Percentiles rank a stretch among this genome's conserved stretches.
Conservation (phyloP, 2,797 vertebrate species). For the Rhinophrynus dorsalis region DNA sequence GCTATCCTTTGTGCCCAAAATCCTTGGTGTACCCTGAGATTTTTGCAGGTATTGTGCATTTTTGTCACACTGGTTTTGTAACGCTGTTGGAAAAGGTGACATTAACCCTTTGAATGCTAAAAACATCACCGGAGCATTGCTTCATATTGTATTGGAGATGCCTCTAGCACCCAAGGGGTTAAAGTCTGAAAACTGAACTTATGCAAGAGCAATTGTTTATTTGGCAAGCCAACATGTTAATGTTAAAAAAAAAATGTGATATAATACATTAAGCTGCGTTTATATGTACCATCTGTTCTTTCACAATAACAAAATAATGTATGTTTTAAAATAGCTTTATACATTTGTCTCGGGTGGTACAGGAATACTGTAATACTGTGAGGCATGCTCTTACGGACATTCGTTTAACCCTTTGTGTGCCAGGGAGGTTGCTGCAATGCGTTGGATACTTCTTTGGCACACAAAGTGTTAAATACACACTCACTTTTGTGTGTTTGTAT, state of each 20-base stretch:
- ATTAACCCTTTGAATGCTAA: too few species aligned
- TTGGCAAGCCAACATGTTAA: conserved; percentile 79
- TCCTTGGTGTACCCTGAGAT: conserved; percentile 93
- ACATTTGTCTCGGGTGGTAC: conserved; percentile 58
- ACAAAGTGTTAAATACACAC: background rate
- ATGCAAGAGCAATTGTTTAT: conserved; percentile 77
- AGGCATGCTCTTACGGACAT: background rate
- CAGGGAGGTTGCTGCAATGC: too few species aligned
- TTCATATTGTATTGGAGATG: too few species aligned
- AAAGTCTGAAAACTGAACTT: conserved; percentile 70
- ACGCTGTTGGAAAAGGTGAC: too few species aligned
- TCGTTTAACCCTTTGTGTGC: too few species aligned
- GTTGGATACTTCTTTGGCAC: background rate
- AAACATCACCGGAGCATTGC: too few species aligned
- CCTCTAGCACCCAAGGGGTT: too few species aligned
- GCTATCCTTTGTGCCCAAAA: conserved; percentile 91
- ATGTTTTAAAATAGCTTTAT: conserved; percentile 81
- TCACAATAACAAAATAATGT: conserved; percentile 80
- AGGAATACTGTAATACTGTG: background rate
- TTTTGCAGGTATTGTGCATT: conserved; percentile 82
- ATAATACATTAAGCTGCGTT: conserved; percentile 81
- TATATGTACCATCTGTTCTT: conserved; percentile 84
- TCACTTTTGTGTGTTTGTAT: background rate
- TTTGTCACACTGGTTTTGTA: too few species aligned
- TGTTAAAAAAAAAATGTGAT: conserved; percentile 79